Base-by-base conservation (phyloP, 2,113 vertebrate genomes). In the Salminus brasiliensis region DNA sequence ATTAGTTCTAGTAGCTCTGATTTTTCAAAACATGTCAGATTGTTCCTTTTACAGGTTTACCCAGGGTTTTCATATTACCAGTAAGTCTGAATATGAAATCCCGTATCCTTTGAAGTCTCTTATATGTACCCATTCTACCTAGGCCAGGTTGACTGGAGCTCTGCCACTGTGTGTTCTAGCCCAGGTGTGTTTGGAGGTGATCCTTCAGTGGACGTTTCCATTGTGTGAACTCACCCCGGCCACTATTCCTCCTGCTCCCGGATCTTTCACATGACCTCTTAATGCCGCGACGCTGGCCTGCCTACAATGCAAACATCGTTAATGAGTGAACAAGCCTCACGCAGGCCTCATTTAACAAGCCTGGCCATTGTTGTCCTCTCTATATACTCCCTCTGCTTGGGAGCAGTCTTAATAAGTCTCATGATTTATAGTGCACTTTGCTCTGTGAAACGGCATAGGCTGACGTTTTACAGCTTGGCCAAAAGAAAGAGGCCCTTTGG, bases 221-320 rank as follows among this genome's bases (percentile, higher is more conserved):
- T 76, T 75, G 57, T 47, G 63, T 81, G 70, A 81, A 66, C 67
- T 63, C 36, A 74, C 39, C 32, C 70, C 29, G 41, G 45, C 63
- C 79, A 75, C 70, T 32, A n/a, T 77, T 81, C 47, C 23, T 75
- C 3, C 29, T 57, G 23, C 73, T 72, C 72, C 76, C 71, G 80
- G 80, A 60, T 74, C 29, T 78, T 81, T 82, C 53, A 47, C 53
- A 73, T 55, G 30, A 67, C 25, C 66, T 63, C 74, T 45, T 72
- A 71, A 73, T 71, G 75, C 63, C 21, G 39, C 57, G 71, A 59
- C 39, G 76, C 62, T 45, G 78, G 81, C 69, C 76, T 72, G 76
- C 68, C 79, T 74, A 59, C 65, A 69, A 79, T 30, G 79, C 70
- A 87, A 87, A 87, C 79, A 85, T 43, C 79, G 25, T 77, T 81